Base-by-base conservation (phyloP, 2,888 invertebrate genomes). In the Doris montereyensis region DNA sequence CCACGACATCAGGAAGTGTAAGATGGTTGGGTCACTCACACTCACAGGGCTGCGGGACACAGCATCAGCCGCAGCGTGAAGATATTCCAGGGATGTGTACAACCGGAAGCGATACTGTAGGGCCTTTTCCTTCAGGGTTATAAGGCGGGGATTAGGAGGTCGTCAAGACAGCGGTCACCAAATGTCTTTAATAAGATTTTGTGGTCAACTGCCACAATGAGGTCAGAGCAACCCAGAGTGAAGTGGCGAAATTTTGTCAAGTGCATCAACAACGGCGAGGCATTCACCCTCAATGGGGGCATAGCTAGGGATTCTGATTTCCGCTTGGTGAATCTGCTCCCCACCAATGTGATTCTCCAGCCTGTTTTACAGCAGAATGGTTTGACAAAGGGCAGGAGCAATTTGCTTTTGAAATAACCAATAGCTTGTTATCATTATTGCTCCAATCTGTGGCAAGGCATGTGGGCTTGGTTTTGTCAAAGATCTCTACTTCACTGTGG, bases 341-440 rank as follows among this genome's bases (percentile, higher is more conserved):
- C n/a, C n/a, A n/a, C n/a, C n/a, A n/a, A n/a, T n/a, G n/a, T n/a
- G n/a, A n/a, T n/a, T n/a, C n/a, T n/a, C 82, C 83, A 83, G 0
- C 83, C 84, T 17, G 41, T n/a, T 8, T 30, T 62, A 30, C 84
- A 85, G 70, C 84, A 85, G 28, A 83, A 81, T 3, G 82, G 81
- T n/a, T 76, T 65, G 0, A 34, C 26, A n/a, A n/a, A n/a, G n/a
- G n/a, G n/a, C n/a, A n/a, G n/a, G n/a, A n/a, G n/a, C n/a, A n/a
- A n/a, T n/a, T n/a, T n/a, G 60, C 81, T 84, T 57, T 35, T 62
- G 76, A 82, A 85, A 10, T n/a, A 78, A 41, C 74, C 78, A 78
- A 30, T 74, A 78, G 52, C 84, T 84, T 84, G 85, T 87, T 76
- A 87, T 85, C 4, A 86, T 86, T 0, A n/a, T n/a, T n/a, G n/a